Evolutionary conservation across 2,113 vertebrate genomes (phyloP).

Genomic region (Alethe castanea): DNA sequence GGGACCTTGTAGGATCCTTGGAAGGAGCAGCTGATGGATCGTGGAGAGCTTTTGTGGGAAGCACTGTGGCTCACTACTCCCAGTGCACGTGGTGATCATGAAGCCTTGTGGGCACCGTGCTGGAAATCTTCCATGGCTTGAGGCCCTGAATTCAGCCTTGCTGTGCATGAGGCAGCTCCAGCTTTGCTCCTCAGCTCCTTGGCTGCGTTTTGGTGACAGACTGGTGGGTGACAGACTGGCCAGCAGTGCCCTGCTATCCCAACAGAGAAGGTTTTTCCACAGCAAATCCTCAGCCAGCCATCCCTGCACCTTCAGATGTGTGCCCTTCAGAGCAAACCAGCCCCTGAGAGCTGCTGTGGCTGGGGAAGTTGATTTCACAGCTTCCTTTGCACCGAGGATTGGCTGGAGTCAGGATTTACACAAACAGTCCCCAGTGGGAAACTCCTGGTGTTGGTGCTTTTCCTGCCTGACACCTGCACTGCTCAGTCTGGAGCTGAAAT

Average conservation of each 20-base stretch:
- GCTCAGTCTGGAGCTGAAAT: neutral
- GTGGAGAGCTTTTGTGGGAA: neutral
- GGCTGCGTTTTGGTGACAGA: neutral
- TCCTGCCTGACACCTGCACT: neutral
- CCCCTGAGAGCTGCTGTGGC: neutral
- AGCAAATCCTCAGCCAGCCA: neutral
- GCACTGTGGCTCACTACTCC: neutral
- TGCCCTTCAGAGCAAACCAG: neutral
- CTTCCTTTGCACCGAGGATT: neutral
- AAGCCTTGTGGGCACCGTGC: neutral
- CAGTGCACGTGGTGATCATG: accelerated
- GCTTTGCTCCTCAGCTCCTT: neutral
- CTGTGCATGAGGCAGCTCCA: neutral
- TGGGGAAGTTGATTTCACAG: neutral
- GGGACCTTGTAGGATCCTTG: neutral
- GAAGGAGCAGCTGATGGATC: neutral
- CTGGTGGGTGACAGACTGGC: neutral
- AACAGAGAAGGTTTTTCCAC: accelerated
- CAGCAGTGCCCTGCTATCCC: neutral
- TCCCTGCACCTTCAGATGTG: neutral
- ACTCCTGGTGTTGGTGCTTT: neutral
- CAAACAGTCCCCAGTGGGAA: neutral
- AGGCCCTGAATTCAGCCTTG: neutral
- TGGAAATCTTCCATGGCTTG: neutral
- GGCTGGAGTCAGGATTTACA: neutral